A percentile compares a stretch with the other conserved stretches of the same genome.
phyloP scores from a whole-genome alignment of 2,113 vertebrate genomes.

The cat (Felis catus) region F.catus_Fca126_mat1.0 CM031416.1:139465501-139466000 shows the following conservation, averaged over 20 bases:
- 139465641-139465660: neutral
- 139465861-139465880: neutral
- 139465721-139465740: neutral
- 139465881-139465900: neutral
- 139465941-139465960: neutral
- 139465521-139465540: neutral
- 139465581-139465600: neutral
- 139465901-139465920: neutral
- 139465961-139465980: too few species aligned
- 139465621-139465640: neutral
- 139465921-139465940: neutral
- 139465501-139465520: neutral
- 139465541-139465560: neutral
- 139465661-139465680: neutral
- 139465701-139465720: neutral
- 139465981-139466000: too few species aligned
- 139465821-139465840: slow-evolving; percentile 24
- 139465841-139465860: neutral
- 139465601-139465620: neutral
- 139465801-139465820: neutral
- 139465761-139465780: neutral
- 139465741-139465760: neutral
- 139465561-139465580: too few species aligned
- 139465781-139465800: neutral
- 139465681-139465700: neutral